phyloP scores from a whole-genome alignment of 2,797 vertebrate species.

The Pipistrellus nathusii region DNA sequence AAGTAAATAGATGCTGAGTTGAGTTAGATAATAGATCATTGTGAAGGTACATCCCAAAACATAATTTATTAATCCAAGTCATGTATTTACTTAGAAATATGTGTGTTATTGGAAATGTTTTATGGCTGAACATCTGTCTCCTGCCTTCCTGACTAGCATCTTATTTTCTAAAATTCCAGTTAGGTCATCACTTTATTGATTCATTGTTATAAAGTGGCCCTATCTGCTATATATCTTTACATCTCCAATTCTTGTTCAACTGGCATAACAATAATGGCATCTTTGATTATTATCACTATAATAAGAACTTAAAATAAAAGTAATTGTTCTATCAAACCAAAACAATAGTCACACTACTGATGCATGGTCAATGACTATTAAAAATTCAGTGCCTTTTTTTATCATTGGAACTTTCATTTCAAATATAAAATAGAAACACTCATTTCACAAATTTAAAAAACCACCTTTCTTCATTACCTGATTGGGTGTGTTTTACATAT shows the following conservation, averaged over 20 bases:
- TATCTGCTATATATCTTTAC: not conserved
- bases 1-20: slow-evolving; percentile 23
- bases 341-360: not conserved
- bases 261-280: not conserved
- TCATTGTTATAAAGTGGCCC: not conserved
- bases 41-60: not conserved
- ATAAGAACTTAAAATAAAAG: not conserved
- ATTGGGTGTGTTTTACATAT: not conserved
- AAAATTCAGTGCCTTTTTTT: not conserved
- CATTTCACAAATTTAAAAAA: not conserved
- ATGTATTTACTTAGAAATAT: slow-evolving; percentile 37
- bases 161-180: slow-evolving; percentile 31
- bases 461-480: not conserved
- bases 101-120: not conserved
- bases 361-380: not conserved
- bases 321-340: not conserved
- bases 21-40: not conserved
- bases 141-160: not conserved
- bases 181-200: not conserved
- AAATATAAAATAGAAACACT: not conserved
- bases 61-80: not conserved
- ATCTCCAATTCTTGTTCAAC: not conserved
- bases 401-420: not conserved
- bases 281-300: not conserved
- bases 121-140: not conserved